Conservation (phyloP, 2,113 vertebrate genomes). For the Trematomus loennbergii region DNA sequence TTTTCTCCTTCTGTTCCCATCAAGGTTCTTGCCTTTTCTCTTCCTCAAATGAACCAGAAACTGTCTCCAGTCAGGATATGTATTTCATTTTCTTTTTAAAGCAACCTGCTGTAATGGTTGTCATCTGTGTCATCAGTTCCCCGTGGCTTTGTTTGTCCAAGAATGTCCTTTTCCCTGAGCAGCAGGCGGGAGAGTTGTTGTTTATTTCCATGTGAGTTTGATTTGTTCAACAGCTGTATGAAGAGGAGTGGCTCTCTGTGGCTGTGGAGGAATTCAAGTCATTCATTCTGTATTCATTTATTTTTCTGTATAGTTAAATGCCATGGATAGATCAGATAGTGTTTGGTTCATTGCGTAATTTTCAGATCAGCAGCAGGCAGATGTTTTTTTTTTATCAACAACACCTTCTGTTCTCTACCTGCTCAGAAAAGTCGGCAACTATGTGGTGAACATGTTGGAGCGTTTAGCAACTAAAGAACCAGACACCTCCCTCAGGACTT, state of each 20-base stretch:
- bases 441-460: background rate
- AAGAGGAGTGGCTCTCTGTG: background rate
- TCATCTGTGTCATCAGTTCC: background rate
- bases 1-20: background rate
- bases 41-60: background rate
- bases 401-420: too few relatives aligned
- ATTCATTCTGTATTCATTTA: background rate
- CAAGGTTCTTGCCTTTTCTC: background rate
- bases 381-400: too few relatives aligned
- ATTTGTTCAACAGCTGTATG: constrained; percentile 15
- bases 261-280: background rate
- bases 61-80: background rate
- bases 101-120: background rate
- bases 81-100: background rate
- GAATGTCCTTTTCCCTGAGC: background rate
- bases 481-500: background rate
- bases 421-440: too few relatives aligned
- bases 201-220: background rate
- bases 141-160: background rate
- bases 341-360: too few relatives aligned
- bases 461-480: background rate
- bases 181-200: background rate
- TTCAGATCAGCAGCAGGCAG: too few relatives aligned
- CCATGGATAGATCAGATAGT: too few relatives aligned
- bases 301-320: background rate